Base-by-base conservation (phyloP, 1,140 invertebrate genomes). In the Drosophila insularis region DNA sequence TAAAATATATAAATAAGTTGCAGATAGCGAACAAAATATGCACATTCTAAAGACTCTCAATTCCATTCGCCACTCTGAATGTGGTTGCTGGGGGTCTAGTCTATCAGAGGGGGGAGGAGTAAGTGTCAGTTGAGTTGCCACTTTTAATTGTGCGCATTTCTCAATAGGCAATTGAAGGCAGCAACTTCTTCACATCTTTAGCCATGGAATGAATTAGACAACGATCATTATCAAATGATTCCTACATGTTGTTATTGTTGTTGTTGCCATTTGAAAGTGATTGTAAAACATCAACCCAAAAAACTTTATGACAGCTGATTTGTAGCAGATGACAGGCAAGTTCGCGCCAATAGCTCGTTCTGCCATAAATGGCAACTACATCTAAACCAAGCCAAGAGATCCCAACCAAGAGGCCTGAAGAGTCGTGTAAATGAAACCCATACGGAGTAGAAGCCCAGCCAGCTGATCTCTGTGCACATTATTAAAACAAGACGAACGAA, bases 291-390 rank as follows among this genome's bases (percentile, higher is more conserved):
- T 43, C 40, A 43, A 65, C 58, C 62, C 67, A 81, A 80, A 71
- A 76, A 62, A 46, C 61, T 61, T 87, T 87, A 79, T 87, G 81
- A 86, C 81, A 86, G 82, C 84, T 89, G 84, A 87, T 87, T 87
- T 87, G 82, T 87, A 82, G 84, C 84, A 87, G 82, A 87, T 87
- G 82, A 87, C 82, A 89, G 82, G 79, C 79, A 89, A 87, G 82
- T 87, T 86, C 82, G 81, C 81, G 71, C 82, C 81, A 79, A 68
- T 68, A 64, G 68, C 68, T 78, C 60, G 75, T 86, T 87, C 79
- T 87, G 68, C 82, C 84, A 82, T 89, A 89, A 87, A 89, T 72
- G 81, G 81, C 63, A 69, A 37, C 50, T 37, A 11, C 11, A 37
- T 37, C 14, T 37, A 23, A 58, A 8, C 39, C 13, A 31, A 58